Evolutionary conservation across 1,140 invertebrate genomes (phyloP).

Genomic region (Arctopsyche grandis): DNA sequence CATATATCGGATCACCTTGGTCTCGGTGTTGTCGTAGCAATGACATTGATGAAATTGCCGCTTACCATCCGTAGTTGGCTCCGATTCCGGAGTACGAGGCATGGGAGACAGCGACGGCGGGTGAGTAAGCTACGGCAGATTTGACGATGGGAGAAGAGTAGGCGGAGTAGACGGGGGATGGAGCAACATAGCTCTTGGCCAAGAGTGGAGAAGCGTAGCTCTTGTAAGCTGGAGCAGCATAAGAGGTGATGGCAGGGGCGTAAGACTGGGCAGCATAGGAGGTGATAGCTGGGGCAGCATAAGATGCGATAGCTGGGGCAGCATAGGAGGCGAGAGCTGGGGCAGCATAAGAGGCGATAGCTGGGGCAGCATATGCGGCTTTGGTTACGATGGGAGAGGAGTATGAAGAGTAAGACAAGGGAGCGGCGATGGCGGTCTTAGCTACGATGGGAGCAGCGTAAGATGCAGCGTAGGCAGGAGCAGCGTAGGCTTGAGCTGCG

Average conservation of each 20-base stretch:
- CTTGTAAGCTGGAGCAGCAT: constrained; percentile 43
- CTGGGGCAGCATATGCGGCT: constrained; percentile 49
- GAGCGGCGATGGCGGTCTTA: constrained; percentile 32
- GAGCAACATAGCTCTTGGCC: constrained; percentile 39
- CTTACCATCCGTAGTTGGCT: constrained; percentile 50
- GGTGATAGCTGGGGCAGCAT: constrained; percentile 48
- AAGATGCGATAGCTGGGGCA: constrained; percentile 46
- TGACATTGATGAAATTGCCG: no score
- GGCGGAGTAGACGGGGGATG: constrained; percentile 52
- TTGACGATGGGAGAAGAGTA: constrained; percentile 43
- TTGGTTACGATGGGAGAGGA: constrained; percentile 47
- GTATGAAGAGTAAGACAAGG: constrained; percentile 30
- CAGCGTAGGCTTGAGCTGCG: constrained; percentile 43
- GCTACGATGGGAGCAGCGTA: constrained; percentile 34
- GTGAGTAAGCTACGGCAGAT: constrained; percentile 55
- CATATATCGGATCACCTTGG: not conserved
- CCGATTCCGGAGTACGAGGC: constrained; percentile 48
- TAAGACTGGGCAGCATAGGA: constrained; percentile 52
- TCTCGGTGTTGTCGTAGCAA: not conserved
- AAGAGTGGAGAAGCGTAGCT: constrained; percentile 51
- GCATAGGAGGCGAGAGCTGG: constrained; percentile 45
- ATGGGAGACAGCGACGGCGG: constrained; percentile 55
- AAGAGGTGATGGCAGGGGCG: constrained; percentile 55
- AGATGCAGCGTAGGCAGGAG: constrained; percentile 17
- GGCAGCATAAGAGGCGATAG: constrained; percentile 34